Conservation (phyloP, 2,888 invertebrate genomes). For the Heliconius hortense region DNA sequence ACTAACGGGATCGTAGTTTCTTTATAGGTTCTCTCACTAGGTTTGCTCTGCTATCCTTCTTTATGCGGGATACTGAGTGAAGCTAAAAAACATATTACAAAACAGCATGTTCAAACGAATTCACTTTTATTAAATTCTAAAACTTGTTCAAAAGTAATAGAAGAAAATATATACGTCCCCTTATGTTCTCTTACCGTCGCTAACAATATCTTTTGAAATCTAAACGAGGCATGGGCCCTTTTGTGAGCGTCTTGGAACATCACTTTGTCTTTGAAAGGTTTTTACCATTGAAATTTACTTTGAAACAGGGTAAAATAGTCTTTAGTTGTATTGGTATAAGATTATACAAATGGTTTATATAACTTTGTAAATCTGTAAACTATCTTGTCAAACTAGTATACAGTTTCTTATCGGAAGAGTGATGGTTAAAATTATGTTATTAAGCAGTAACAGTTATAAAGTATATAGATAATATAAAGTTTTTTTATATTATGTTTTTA, state of each 20-base stretch:
- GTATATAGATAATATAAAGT: not conserved
- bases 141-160: constrained; percentile 23
- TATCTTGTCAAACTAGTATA: constrained; percentile 31
- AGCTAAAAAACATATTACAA: not conserved
- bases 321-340: not conserved
- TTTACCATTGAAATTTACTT: constrained; percentile 29
- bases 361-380: constrained; percentile 29
- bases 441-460: constrained; percentile 20
- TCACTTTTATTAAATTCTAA: constrained; percentile 6
- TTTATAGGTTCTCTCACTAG: no score
- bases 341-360: not conserved
- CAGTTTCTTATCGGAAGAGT: constrained; percentile 26
- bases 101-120: not conserved
- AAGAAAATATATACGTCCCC: constrained; percentile 28
- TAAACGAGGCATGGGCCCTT: constrained; percentile 51
- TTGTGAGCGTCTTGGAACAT: constrained; percentile 51
- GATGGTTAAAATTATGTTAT: constrained; percentile 26
- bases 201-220: constrained; percentile 51
- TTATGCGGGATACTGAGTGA: no score
- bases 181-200: constrained; percentile 32
- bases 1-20: no score
- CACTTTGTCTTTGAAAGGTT: constrained; percentile 56
- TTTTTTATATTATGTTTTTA: not conserved
- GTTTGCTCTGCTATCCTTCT: no score
- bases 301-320: not conserved